Conservation (phyloP, 2,113 vertebrate species). For the Notiomystis cincta region DNA sequence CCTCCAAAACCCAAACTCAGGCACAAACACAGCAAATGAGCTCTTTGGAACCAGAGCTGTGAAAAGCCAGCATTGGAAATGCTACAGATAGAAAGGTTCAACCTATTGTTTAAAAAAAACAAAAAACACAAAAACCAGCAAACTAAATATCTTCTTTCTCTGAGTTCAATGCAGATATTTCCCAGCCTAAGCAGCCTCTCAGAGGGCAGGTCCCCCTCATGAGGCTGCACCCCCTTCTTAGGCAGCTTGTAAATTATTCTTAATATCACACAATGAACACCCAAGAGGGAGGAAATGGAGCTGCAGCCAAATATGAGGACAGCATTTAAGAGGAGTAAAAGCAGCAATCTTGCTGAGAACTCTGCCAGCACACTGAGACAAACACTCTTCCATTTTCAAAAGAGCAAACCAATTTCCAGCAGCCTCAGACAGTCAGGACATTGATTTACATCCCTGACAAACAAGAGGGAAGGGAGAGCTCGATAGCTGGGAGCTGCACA, state of each 20-base stretch:
- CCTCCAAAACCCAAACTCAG: not conserved
- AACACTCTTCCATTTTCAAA: not conserved
- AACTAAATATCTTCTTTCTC: not conserved
- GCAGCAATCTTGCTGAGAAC: not conserved
- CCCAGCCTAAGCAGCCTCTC: not conserved
- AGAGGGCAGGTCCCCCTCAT: not conserved
- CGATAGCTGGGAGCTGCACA: not conserved
- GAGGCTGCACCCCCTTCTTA: not conserved
- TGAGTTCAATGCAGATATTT: not conserved
- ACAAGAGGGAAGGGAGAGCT: not conserved
- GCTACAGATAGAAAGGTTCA: not conserved
- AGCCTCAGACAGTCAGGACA: not conserved
- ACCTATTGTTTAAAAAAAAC: not conserved
- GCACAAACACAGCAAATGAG: not conserved
- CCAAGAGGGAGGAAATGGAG: not conserved
- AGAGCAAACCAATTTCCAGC: conserved; percentile 7
- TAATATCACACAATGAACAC: not conserved
- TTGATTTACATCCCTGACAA: not conserved
- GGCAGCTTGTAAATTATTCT: not conserved
- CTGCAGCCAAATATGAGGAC: not conserved
- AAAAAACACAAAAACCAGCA: no score
- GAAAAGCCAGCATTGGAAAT: not conserved
- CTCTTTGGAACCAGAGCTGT: not conserved
- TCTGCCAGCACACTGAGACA: not conserved
- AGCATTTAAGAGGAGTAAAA: not conserved